Evolutionary conservation across 2,797 vertebrate genomes (phyloP).

Genomic region (Melanotaenia nigrans): DNA sequence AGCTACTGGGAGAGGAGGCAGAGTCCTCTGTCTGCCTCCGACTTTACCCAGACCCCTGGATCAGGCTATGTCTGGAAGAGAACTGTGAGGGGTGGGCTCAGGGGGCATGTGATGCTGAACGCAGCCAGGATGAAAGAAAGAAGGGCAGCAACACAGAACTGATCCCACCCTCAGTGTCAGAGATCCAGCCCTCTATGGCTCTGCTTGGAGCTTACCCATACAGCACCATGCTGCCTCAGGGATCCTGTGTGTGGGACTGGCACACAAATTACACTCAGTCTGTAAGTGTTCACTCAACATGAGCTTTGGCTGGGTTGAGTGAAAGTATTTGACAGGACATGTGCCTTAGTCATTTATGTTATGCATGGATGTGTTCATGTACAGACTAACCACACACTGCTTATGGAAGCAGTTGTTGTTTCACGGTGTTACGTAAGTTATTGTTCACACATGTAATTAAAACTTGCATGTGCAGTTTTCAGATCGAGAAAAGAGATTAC

Average conservation of each 20-base stretch:
- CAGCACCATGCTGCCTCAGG: slow-evolving; percentile 74
- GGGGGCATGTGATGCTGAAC: background rate
- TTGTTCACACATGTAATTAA: background rate
- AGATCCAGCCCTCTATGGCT: slow-evolving; percentile 72
- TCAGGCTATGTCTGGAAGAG: slow-evolving; percentile 59
- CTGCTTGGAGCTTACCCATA: slow-evolving; percentile 77
- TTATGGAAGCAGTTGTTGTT: background rate
- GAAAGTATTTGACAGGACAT: slow-evolving; percentile 29
- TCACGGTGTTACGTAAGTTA: background rate
- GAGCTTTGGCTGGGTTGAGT: slow-evolving; percentile 23
- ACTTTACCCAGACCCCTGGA: slow-evolving; percentile 63
- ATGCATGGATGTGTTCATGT: background rate
- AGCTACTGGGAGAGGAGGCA: slow-evolving; percentile 73
- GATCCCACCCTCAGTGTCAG: slow-evolving; percentile 56
- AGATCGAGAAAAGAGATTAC: background rate
- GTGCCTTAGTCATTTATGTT: background rate
- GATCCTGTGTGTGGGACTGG: slow-evolving; percentile 80
- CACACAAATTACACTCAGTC: slow-evolving; percentile 57
- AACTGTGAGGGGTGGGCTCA: slow-evolving; percentile 57
- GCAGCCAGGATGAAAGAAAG: background rate
- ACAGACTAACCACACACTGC: background rate
- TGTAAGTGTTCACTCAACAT: slow-evolving; percentile 64
- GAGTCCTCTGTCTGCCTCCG: slow-evolving; percentile 37
- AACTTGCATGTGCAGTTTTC: background rate
- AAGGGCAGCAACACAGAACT: background rate